Conservation (phyloP, 1,140 invertebrate genomes). For the Zaprionus ghesquierei region DNA sequence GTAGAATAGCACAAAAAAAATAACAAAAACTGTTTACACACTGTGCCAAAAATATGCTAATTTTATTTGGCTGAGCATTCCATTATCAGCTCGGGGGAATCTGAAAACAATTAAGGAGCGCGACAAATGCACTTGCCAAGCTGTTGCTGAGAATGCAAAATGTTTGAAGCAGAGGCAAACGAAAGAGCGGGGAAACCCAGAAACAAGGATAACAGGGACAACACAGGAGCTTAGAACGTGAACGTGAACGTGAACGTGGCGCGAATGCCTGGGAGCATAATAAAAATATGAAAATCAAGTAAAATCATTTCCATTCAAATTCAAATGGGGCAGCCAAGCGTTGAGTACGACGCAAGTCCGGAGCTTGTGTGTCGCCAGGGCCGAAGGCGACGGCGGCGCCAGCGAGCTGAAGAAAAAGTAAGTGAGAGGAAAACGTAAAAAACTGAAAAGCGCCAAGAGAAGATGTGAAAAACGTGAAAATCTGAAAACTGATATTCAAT, state of each 20-base stretch:
- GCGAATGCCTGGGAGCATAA: conserved; percentile 42
- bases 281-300: conserved; percentile 77
- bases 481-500: conserved; percentile 73
- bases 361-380: conserved; percentile 16
- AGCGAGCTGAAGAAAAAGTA: not conserved
- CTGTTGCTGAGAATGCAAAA: conserved; percentile 17
- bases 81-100: not conserved
- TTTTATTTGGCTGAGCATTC: not conserved
- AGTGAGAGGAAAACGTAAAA: conserved; percentile 2
- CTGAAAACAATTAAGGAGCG: conserved; percentile 24
- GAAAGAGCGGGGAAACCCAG: not conserved
- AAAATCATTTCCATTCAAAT: conserved; percentile 79
- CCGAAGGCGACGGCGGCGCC: not conserved
- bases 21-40: not conserved
- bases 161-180: not conserved
- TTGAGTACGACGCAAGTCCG: not conserved
- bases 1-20: not conserved
- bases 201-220: not conserved
- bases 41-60: not conserved
- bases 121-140: conserved; percentile 20
- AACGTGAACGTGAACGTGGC: conserved; percentile 3
- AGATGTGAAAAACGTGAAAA: conserved; percentile 26
- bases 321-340: conserved; percentile 65
- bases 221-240: not conserved
- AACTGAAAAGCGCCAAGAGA: not conserved